These are phyloP conservation scores for Sciaenops ocellatus DNA, from an alignment of 2,797 vertebrate genomes.

Conservation along the genomic window DNA sequence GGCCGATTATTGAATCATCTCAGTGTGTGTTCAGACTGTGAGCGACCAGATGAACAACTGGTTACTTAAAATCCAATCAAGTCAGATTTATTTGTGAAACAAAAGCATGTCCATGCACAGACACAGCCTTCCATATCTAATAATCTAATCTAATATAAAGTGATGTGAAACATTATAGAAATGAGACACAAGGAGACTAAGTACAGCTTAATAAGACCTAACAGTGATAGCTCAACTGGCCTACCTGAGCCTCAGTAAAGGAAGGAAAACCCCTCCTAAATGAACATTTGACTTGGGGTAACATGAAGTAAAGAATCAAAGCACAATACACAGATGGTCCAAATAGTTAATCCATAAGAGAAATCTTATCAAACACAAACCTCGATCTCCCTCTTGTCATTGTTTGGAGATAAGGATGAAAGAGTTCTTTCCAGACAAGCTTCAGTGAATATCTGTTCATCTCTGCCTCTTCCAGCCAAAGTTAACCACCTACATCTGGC, in stretches of 20 bases:
- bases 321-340: constrained; percentile 26
- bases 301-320: not conserved
- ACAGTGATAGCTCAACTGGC: not conserved
- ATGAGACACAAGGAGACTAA: not conserved
- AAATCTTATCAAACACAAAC: constrained; percentile 30
- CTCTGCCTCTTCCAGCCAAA: constrained; percentile 62
- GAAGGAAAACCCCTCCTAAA: not conserved
- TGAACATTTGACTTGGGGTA: not conserved
- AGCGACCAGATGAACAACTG: constrained; percentile 31
- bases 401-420: constrained; percentile 78
- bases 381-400: constrained; percentile 51
- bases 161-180: constrained; percentile 3
- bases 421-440: constrained; percentile 65
- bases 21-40: constrained; percentile 26
- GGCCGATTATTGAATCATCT: constrained; percentile 47
- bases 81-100: constrained; percentile 46
- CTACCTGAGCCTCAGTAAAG: not conserved
- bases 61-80: constrained; percentile 48
- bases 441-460: constrained; percentile 68
- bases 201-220: not conserved
- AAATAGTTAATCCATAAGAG: constrained; percentile 48
- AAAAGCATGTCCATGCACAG: constrained; percentile 7
- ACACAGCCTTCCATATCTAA: not conserved
- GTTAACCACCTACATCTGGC: constrained; percentile 78
- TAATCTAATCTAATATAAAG: not conserved